phyloP scores from a whole-genome alignment of 2,797 vertebrate genomes.

The Hippoglossus hippoglossus region DNA sequence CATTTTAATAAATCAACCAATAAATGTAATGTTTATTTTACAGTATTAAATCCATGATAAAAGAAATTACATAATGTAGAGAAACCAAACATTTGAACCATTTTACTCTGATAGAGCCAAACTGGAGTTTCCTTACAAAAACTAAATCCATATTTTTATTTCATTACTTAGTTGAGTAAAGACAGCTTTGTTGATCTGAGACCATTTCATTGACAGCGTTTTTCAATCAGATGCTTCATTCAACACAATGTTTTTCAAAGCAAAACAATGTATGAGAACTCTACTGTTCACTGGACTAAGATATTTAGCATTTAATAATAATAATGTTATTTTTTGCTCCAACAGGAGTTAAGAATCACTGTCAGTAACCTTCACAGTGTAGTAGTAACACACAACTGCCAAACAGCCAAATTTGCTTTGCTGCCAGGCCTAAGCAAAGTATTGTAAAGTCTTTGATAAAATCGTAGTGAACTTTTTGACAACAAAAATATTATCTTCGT shows the following conservation, averaged over 20 bases:
- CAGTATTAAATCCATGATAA: neutral
- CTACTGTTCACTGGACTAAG: no score
- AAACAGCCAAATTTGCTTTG: constrained; percentile 18
- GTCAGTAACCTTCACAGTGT: neutral
- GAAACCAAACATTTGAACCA: neutral
- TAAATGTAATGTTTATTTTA: neutral
- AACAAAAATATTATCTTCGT: neutral
- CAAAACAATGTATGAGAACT: no score
- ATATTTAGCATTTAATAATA: no score
- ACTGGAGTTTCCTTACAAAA: neutral
- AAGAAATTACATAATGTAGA: neutral
- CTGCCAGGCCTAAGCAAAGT: neutral
- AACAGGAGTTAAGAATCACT: constrained; percentile 8
- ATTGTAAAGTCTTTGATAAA: neutral
- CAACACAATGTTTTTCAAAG: no score
- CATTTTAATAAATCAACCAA: neutral
- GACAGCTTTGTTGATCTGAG: no score
- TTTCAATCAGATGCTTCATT: no score
- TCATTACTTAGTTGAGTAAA: neutral
- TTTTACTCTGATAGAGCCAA: neutral
- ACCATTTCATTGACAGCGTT: no score
- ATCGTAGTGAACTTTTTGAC: neutral
- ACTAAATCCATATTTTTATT: neutral
- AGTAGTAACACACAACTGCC: constrained; percentile 32
- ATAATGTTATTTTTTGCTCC: neutral